phyloP scores from a whole-genome alignment of 2,113 vertebrate species.

The Climacteris rufus region DNA sequence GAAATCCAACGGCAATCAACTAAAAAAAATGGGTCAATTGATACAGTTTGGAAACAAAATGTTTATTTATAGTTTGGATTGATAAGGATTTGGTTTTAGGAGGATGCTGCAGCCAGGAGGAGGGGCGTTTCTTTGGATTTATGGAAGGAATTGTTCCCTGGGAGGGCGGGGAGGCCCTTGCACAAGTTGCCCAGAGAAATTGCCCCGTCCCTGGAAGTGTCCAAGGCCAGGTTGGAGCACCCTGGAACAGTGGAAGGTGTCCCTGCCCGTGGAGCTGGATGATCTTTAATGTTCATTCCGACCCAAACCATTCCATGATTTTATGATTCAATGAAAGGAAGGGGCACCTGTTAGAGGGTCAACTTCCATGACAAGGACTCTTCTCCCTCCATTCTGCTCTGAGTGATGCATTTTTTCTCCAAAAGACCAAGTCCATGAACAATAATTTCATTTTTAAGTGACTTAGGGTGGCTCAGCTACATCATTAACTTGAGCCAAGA shows the following conservation, averaged over 20 bases:
- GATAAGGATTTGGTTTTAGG: neutral
- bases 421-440: neutral
- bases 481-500: rapidly evolving
- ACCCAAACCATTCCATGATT: neutral
- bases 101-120: rapidly evolving
- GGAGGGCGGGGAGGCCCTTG: neutral
- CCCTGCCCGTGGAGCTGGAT: neutral
- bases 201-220: neutral
- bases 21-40: neutral
- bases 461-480: neutral
- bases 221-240: neutral
- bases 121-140: neutral
- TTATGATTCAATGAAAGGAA: neutral
- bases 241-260: neutral
- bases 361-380: neutral
- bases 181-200: rapidly evolving
- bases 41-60: neutral
- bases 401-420: neutral
- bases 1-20: neutral
- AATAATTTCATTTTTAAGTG: neutral
- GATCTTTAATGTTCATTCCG: neutral
- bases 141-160: neutral
- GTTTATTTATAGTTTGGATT: neutral
- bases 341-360: neutral
- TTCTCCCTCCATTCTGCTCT: neutral